phyloP scores from a whole-genome alignment of 2,113 vertebrate species.

The Falcunculus frontatus region DNA sequence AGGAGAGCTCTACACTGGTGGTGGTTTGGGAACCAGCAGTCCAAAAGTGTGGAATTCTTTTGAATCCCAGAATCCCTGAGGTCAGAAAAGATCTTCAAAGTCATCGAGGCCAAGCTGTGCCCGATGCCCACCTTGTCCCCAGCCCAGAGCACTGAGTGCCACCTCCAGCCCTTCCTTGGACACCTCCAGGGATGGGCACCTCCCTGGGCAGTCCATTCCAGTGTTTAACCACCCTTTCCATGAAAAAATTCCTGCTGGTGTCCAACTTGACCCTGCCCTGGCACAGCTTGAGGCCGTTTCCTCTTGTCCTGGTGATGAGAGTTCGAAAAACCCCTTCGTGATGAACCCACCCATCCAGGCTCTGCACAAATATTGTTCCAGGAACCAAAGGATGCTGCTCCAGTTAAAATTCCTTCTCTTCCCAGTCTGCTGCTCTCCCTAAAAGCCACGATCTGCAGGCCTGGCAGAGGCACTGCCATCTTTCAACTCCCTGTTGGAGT shows the following conservation, averaged over 20 bases:
- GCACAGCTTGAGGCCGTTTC: neutral
- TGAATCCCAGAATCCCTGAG: neutral
- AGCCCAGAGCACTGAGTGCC: neutral
- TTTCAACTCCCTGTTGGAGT: neutral
- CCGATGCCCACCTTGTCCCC: neutral
- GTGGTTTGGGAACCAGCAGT: neutral
- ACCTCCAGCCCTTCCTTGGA: neutral
- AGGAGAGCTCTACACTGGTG: neutral
- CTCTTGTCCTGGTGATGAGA: neutral
- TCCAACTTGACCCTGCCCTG: neutral
- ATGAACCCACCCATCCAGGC: neutral
- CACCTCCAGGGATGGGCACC: neutral
- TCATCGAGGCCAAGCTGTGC: neutral
- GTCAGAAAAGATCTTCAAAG: neutral
- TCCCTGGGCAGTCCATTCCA: neutral
- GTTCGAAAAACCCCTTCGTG: neutral
- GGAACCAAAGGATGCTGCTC: neutral
- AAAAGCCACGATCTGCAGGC: rapidly evolving
- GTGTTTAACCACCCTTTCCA: neutral
- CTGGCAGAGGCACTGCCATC: neutral
- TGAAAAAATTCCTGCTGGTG: neutral
- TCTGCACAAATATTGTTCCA: neutral
- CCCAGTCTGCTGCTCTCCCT: neutral
- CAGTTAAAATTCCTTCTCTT: neutral
- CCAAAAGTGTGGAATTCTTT: neutral